These are phyloP conservation scores for Galleria mellonella DNA, from an alignment of 1,140 invertebrate genomes.

Conservation along the genomic window DNA sequence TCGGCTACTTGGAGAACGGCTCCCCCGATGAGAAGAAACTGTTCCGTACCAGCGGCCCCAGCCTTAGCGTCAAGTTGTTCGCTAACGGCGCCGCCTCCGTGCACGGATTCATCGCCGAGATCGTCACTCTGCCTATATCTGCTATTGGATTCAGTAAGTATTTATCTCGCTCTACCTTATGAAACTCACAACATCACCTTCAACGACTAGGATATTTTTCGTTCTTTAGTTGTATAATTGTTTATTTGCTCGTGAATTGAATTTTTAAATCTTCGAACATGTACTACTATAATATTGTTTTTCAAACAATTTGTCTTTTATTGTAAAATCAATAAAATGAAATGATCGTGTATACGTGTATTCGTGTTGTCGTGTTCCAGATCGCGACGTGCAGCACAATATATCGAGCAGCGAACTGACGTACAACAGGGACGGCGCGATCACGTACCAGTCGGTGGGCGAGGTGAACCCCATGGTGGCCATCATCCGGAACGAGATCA, in stretches of 20 bases:
- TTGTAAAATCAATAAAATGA: too few relatives aligned
- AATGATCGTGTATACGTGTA: too few relatives aligned
- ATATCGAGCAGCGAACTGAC: conserved; percentile 89
- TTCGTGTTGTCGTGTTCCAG: conserved; percentile 74
- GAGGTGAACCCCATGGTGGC: conserved; percentile 96
- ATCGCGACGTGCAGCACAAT: conserved; percentile 93
- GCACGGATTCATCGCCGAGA: conserved; percentile 98
- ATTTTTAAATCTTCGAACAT: too few relatives aligned
- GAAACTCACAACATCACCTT: too few relatives aligned
- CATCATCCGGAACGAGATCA: conserved; percentile 91
- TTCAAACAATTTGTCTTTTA: too few relatives aligned
- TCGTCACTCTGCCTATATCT: conserved; percentile 95
- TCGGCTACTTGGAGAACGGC: conserved; percentile 83
- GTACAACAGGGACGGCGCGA: conserved; percentile 91
- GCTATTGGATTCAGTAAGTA: conserved; percentile 90
- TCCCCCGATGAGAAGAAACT: conserved; percentile 83
- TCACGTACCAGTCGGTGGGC: conserved; percentile 92
- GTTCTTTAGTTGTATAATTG: too few relatives aligned
- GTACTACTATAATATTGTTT: too few relatives aligned
- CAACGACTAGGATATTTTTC: too few relatives aligned
- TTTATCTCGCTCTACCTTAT: too few relatives aligned
- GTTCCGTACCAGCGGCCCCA: conserved; percentile 84
- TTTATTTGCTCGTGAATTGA: too few relatives aligned
- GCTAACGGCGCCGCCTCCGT: conserved; percentile 93
- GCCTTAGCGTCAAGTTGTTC: conserved; percentile 93